Percentiles rank a stretch among this genome's conserved stretches.
These are phyloP conservation scores for Spea bombifrons DNA, from an alignment of 2,113 vertebrate genomes.

Conservation along the genomic window DNA sequence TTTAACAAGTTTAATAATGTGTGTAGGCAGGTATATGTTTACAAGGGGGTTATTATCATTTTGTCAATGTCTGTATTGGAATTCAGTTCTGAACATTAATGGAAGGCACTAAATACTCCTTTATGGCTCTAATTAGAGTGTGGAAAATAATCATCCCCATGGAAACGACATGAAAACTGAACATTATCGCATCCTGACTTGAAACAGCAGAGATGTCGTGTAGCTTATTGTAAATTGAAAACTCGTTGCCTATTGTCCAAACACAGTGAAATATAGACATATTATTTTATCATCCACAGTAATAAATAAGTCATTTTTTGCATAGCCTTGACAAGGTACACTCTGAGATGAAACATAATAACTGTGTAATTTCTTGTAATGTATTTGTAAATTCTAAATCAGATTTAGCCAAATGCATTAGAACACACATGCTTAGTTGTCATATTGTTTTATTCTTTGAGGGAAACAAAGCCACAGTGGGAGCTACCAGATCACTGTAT, in stretches of 20 bases:
- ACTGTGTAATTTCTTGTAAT: no score
- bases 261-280: neutral
- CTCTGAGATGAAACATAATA: no score
- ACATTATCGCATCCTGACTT: slow-evolving; percentile 10
- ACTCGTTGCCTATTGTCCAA: slow-evolving; percentile 5
- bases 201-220: neutral
- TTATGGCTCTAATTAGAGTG: slow-evolving; percentile 37
- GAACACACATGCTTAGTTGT: no score
- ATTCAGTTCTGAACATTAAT: slow-evolving; percentile 5
- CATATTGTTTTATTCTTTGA: no score
- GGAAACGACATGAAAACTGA: slow-evolving; percentile 27
- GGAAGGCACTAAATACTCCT: slow-evolving; percentile 15
- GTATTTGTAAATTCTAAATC: no score
- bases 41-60: neutral
- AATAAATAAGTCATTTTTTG: no score
- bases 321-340: no score
- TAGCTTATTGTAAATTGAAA: slow-evolving; percentile 35
- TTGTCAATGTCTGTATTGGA: neutral
- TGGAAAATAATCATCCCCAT: slow-evolving; percentile 25
- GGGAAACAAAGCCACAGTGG: no score
- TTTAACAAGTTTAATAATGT: neutral
- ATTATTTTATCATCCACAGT: neutral
- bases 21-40: neutral
- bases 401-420: no score
- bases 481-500: no score